A percentile compares a stretch with the other conserved stretches of the same genome.
These are phyloP conservation scores for Antechinus stuartii DNA, from an alignment of 2,113 vertebrate genomes.

Conservation along the genomic window DNA sequence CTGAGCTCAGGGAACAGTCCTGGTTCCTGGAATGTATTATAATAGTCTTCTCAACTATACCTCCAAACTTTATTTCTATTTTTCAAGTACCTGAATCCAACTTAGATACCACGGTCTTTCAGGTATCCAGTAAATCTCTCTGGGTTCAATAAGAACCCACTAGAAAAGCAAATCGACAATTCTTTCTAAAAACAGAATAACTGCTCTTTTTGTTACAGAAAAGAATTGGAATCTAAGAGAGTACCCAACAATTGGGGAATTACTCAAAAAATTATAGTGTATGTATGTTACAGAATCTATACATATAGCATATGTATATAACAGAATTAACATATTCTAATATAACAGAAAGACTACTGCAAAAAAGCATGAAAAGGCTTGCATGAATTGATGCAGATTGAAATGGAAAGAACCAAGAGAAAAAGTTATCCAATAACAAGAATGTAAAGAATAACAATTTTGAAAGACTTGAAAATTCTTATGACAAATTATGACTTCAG, in stretches of 20 bases:
- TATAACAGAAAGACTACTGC: not conserved
- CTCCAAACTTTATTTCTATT: not conserved
- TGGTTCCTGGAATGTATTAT: not conserved
- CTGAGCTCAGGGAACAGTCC: conserved; percentile 50
- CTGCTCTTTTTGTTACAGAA: not conserved
- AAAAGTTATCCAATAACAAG: not conserved
- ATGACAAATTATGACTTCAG: not conserved
- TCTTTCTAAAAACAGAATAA: not conserved
- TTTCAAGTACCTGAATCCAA: not conserved
- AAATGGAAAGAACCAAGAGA: not conserved
- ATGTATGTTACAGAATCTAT: not conserved
- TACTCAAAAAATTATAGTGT: not conserved
- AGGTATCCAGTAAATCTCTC: not conserved
- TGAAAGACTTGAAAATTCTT: not conserved
- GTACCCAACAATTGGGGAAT: not conserved
- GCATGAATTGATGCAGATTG: not conserved
- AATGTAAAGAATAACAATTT: not conserved
- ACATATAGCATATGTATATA: not conserved
- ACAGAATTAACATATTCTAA: not conserved
- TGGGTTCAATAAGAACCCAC: not conserved
- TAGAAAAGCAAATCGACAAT: not conserved
- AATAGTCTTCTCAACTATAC: not conserved
- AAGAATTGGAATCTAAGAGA: not conserved
- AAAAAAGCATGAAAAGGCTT: not conserved
- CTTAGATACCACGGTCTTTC: not conserved